A percentile compares a stretch with the other conserved stretches of the same genome.
Conservation (phyloP, 1,140 invertebrate genomes). For the Tetramorium simillimum region DNA sequence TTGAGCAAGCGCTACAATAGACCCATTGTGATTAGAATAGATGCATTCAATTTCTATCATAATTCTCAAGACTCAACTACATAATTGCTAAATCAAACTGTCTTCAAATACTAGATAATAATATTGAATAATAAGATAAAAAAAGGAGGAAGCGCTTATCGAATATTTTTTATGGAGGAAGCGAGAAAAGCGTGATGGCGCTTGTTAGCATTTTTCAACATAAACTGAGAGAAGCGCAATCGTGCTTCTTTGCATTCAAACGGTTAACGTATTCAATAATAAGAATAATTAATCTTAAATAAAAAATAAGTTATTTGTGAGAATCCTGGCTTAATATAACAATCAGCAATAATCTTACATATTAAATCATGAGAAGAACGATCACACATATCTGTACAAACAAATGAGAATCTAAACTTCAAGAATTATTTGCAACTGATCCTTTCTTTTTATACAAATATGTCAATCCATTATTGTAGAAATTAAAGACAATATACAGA, state of each 20-base stretch:
- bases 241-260: neutral
- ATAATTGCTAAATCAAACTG: neutral
- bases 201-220: neutral
- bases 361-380: constrained; percentile 68
- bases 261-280: constrained; percentile 31
- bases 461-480: constrained; percentile 78
- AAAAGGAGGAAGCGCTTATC: neutral
- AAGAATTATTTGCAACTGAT: constrained; percentile 71
- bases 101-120: neutral
- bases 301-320: constrained; percentile 77
- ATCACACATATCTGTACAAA: constrained; percentile 74
- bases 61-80: neutral
- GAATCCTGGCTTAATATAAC: constrained; percentile 49
- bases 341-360: constrained; percentile 67
- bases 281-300: constrained; percentile 71
- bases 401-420: constrained; percentile 69
- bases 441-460: constrained; percentile 77
- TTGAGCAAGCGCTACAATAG: constrained; percentile 40
- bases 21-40: neutral
- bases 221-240: neutral
- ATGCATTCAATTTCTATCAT: neutral
- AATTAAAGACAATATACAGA: constrained; percentile 81
- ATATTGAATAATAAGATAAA: neutral
- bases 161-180: neutral
- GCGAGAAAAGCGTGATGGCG: neutral